These are phyloP conservation scores for Athene cunicularia DNA, from an alignment of 2,113 vertebrate genomes.

Conservation along the genomic window DNA sequence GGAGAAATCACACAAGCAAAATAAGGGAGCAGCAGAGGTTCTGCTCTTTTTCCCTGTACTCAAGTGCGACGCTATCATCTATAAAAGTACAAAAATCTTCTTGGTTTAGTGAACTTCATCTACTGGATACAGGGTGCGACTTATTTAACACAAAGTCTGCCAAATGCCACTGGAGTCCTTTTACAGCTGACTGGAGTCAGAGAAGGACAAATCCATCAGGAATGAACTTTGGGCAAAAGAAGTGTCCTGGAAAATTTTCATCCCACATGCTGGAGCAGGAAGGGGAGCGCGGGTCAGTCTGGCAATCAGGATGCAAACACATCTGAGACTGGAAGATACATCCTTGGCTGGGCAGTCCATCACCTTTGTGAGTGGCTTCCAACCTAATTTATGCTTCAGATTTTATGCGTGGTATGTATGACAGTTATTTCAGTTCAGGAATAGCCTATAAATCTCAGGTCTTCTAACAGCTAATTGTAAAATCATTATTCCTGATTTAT, in stretches of 20 bases:
- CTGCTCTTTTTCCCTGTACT: not conserved
- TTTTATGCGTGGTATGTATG: not conserved
- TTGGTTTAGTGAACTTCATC: not conserved
- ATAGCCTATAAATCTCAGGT: not conserved
- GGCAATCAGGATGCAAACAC: not conserved
- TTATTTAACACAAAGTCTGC: not conserved
- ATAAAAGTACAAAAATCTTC: not conserved
- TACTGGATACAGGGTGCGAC: not conserved
- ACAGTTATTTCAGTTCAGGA: not conserved
- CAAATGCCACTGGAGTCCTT: constrained; percentile 13
- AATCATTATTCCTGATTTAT: not conserved
- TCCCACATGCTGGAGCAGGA: not conserved
- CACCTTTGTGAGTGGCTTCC: not conserved
- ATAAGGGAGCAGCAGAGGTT: not conserved
- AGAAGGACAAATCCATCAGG: not conserved
- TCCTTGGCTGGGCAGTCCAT: not conserved
- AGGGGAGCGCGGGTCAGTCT: not conserved
- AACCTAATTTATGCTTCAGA: not conserved
- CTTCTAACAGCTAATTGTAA: not conserved
- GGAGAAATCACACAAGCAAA: not conserved
- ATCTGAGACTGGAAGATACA: not conserved
- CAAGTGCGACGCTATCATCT: not conserved
- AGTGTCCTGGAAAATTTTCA: not conserved
- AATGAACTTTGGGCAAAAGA: not conserved
- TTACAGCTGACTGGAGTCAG: not conserved